Evolutionary conservation across 2,888 invertebrate species (phyloP).

Genomic region (Cataglyphis rosenhaueri): DNA sequence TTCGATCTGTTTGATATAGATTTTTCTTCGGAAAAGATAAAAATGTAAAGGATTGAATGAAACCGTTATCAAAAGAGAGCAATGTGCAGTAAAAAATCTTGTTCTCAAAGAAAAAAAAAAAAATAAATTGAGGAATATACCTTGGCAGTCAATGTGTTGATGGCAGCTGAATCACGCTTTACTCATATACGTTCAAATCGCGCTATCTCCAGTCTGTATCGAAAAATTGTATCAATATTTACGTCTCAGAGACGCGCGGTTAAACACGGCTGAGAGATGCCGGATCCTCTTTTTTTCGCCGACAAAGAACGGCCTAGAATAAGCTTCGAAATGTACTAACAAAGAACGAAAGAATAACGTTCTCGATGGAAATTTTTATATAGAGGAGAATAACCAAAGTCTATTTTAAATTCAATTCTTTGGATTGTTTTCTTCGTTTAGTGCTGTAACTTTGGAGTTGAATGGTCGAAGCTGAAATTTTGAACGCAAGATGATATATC

Average conservation of each 20-base stretch:
- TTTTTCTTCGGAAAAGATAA: background rate
- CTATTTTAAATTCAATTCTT: constrained; percentile 8
- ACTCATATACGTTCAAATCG: constrained; percentile 9
- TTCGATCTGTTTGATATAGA: background rate
- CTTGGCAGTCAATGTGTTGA: constrained; percentile 39
- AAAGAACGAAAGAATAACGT: constrained; percentile 16
- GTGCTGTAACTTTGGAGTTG: constrained; percentile 6
- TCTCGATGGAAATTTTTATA: constrained; percentile 21
- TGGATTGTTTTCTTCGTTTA: constrained; percentile 1
- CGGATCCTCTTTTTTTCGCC: constrained; percentile 22
- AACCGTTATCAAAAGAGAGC: constrained; percentile 15
- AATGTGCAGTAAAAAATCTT: background rate
- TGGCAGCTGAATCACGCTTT: constrained; percentile 39
- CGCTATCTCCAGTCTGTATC: constrained; percentile 13
- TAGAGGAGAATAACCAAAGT: constrained; percentile 41
- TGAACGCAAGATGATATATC: constrained; percentile 17
- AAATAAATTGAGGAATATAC: background rate
- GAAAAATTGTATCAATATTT: constrained; percentile 12
- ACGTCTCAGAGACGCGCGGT: background rate
- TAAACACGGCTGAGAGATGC: background rate
- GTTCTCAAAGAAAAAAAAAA: background rate
- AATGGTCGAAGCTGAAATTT: constrained; percentile 15
- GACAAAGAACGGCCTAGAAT: constrained; percentile 42
- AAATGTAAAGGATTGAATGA: background rate
- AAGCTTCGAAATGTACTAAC: constrained; percentile 38